Base-by-base conservation (phyloP, 2,888 invertebrate genomes). In the Cerceris ruficornis region DNA sequence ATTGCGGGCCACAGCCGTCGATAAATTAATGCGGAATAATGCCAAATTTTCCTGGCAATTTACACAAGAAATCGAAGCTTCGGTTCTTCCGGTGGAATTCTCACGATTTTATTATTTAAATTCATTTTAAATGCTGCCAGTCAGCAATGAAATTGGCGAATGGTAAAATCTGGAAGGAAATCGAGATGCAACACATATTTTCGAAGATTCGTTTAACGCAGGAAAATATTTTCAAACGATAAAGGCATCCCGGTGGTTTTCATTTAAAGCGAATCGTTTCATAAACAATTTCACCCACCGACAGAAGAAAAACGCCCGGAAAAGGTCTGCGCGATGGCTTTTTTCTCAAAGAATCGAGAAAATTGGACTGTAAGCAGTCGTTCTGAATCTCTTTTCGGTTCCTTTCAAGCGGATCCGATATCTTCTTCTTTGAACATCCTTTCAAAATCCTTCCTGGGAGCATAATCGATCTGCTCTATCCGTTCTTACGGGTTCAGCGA, bases 371-470 rank as follows among this genome's bases (percentile, higher is more conserved):
- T 58, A 66, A 75, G 69, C 46, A 61, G 66, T 52, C 52, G 69
- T 59, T 66, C 59, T 69, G 75, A 57, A 58, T 77, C 69, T 59
- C 69, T 57, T 52, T 62, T 66, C 50, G 14, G 14, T 50, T 43
- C 41, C 43, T 61, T 75, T 39, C 28, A 39, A 62, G 15, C 17
- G 69, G 60, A 75, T 69, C 77, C 77, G 77, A 77, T 77, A 77
- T 75, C 75, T 62, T 39, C 54, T 58, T 13, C 13, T 69, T 61
- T 75, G 55, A 69, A 69, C 43, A 52, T 77, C 60, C 75, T 75
- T 75, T 77, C 75, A 61, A 58, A 41, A 41, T 41, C 43, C 52
- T 17, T 77, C 75, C 57, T 75, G 65, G 69, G 52, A 62, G 57
- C 43, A 65, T 77, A 77, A 77, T 75, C 77, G 76, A 77, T 77